Percentiles rank a stretch among this genome's conserved stretches.
phyloP scores from a whole-genome alignment of 1,140 invertebrate species.

The Heliconius melpomene region DNA sequence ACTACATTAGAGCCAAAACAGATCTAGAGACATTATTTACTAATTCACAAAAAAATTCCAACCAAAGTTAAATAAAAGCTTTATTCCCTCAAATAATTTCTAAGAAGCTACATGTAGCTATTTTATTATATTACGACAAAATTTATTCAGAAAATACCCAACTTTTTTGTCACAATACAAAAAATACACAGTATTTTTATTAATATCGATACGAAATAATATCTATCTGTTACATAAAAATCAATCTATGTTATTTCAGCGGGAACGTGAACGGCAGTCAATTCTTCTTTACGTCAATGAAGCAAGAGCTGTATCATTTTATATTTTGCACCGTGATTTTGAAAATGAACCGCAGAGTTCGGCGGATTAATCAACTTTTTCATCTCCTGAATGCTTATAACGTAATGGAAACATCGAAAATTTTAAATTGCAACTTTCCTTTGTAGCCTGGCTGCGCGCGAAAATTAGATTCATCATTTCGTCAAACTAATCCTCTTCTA shows the following conservation, averaged over 20 bases:
- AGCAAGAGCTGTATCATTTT: not conserved
- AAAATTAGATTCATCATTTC: conserved; percentile 50
- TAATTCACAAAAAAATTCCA: too few species aligned
- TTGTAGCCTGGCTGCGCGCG: conserved; percentile 43
- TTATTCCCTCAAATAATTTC: too few species aligned
- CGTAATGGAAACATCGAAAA: conserved; percentile 42
- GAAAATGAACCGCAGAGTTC: conserved; percentile 18
- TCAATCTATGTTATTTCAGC: conserved; percentile 7
- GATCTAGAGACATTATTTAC: too few species aligned
- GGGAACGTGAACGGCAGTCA: not conserved
- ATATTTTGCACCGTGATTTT: conserved; percentile 16
- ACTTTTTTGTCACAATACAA: not conserved
- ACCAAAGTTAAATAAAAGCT: too few species aligned
- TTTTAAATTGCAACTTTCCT: conserved; percentile 50
- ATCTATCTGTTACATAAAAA: not conserved
- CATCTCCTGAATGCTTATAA: conserved; percentile 42
- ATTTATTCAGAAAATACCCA: not conserved
- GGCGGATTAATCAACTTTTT: conserved; percentile 42
- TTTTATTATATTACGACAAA: not conserved
- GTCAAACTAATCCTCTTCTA: conserved; percentile 40
- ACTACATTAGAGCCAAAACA: too few species aligned
- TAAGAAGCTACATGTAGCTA: not conserved
- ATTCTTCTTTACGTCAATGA: not conserved
- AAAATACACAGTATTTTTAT: not conserved
- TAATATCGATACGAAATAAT: conserved; percentile 1